Evolutionary conservation across 2,113 vertebrate genomes (phyloP).

Genomic region (Uropsilus gracilis): DNA sequence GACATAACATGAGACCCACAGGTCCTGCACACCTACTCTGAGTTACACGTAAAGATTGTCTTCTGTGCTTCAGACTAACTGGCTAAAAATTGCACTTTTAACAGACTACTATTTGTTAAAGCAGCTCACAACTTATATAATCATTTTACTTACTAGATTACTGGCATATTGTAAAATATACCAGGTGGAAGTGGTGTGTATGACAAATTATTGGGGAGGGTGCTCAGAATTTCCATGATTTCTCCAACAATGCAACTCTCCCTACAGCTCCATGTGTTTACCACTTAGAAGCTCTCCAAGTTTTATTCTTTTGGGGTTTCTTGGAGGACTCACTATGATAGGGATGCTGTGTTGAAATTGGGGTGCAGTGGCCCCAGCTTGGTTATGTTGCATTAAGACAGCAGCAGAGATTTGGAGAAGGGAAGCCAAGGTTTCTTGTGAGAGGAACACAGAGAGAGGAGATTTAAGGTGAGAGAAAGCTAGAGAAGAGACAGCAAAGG

Average conservation of each 20-base stretch:
- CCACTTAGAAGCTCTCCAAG: neutral
- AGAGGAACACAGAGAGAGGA: too few species aligned
- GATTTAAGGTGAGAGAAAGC: too few species aligned
- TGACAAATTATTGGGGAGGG: neutral
- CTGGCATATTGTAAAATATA: neutral
- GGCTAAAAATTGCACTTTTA: neutral
- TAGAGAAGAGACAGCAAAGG: too few species aligned
- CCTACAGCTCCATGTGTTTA: neutral
- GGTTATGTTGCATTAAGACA: too few species aligned
- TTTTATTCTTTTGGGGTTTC: neutral
- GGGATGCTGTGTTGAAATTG: too few species aligned
- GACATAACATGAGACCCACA: neutral
- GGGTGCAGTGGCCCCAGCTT: too few species aligned
- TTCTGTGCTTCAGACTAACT: neutral
- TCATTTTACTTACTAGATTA: neutral
- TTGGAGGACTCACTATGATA: neutral
- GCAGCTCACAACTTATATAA: neutral
- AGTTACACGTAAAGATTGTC: neutral
- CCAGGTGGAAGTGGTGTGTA: neutral
- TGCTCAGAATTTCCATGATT: neutral
- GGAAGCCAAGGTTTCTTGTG: too few species aligned
- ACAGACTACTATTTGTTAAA: neutral
- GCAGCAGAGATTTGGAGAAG: too few species aligned
- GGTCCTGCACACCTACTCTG: too few species aligned
- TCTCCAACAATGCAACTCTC: neutral